Base-by-base conservation (phyloP, 2,113 vertebrate species). In the Zosterops pallidus region DNA sequence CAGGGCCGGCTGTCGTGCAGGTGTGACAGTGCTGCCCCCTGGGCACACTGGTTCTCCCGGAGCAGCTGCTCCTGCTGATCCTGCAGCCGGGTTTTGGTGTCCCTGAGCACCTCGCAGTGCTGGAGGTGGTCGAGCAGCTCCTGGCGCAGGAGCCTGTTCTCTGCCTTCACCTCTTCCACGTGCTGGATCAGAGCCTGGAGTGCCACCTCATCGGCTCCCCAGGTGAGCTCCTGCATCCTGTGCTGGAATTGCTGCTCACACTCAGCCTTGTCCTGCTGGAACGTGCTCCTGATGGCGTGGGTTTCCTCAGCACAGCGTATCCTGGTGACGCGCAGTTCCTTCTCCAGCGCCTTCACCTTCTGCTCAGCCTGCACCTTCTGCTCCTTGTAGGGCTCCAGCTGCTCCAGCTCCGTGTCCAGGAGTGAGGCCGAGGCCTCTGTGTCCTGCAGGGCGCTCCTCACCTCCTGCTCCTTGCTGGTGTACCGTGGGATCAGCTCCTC, bases 1-100 rank as follows among this genome's bases (percentile, higher is more conserved):
- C 7, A 8, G 1, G 9, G 57, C 65, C 2, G 41, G 49, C 0
- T 46, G 49, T n/a, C 41, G 57, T 0, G 41, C 57, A 1, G 49
- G 2, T 2, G 9, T 0, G 5, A 6, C 83, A 2, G 42, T 1
- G 62, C 37, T 9, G 26, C 37, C 33, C 2, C 37, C 77, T 26
- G 86, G 44, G 39, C 44, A 1, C 86, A 52, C 3, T 0, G 68
- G 8, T 5, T 16, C 77, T 89, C 86, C 37, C 86, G 60, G 2
- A 81, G 86, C 68, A 89, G 86, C 86, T 89, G 77, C 77, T 82
- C 77, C 68, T 44, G 60, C 77, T 74, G 77, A 0, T 89, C 86
- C 2, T 11, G 68, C 77, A 81, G 77, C 14, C 1, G 33, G 5
- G 1, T 9, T 2, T 12, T 10, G 77, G 52, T 0, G 5, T 65